A percentile compares a stretch with the other conserved stretches of the same genome.
These are phyloP conservation scores for Erinaceus europaeus DNA, from an alignment of 2,113 vertebrate genomes.

Conservation along the genomic window DNA sequence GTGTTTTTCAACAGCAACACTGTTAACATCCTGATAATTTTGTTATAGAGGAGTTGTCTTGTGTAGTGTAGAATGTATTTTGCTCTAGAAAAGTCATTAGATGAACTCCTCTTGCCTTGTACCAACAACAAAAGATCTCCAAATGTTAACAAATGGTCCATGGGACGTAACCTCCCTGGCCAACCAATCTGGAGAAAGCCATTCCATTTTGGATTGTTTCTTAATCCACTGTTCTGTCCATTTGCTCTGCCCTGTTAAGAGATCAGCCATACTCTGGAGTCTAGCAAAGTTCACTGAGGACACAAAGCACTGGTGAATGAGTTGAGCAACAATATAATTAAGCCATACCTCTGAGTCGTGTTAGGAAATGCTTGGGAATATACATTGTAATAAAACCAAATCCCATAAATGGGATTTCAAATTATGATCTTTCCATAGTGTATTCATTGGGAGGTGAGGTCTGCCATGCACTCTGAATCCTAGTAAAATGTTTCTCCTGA, in stretches of 20 bases:
- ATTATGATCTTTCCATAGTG: neutral
- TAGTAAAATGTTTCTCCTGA: constrained; percentile 21
- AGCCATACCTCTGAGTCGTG: neutral
- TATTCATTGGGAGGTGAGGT: neutral
- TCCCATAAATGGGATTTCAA: neutral
- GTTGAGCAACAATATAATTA: neutral
- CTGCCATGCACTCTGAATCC: neutral
- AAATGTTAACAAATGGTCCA: neutral
- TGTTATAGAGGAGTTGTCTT: neutral
- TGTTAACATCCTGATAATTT: neutral
- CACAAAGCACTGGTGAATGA: neutral
- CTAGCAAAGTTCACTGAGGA: neutral
- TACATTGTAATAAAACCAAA: neutral
- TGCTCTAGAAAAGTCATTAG: neutral
- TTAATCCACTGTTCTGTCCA: neutral
- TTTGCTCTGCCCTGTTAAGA: neutral
- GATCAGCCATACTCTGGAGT: neutral
- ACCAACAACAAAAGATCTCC: neutral
- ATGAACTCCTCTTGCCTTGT: neutral
- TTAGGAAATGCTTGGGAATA: neutral
- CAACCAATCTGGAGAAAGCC: neutral
- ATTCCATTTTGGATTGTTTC: neutral
- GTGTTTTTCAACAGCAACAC: neutral
- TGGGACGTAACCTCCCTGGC: neutral
- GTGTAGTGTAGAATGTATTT: neutral